Evolutionary conservation across 2,888 invertebrate genomes (phyloP).

Genomic region (Phortica okadai): DNA sequence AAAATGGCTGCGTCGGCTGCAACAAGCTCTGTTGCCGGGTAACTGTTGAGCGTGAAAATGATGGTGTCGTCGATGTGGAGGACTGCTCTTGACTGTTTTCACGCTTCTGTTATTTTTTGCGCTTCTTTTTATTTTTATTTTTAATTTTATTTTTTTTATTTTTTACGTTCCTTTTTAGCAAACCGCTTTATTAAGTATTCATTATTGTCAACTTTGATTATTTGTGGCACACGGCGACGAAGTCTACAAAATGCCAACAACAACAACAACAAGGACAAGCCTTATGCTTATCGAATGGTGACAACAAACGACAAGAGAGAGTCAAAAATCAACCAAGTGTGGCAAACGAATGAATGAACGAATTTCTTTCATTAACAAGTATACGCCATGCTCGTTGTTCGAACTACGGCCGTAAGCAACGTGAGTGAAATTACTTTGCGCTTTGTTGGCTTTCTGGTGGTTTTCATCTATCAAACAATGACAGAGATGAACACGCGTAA

Average conservation of each 20-base stretch:
- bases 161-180: slow-evolving; percentile 32
- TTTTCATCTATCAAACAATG: slow-evolving; percentile 19
- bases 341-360: background rate
- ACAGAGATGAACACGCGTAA: background rate
- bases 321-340: slow-evolving; percentile 16
- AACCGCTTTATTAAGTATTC: slow-evolving; percentile 66
- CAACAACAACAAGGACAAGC: background rate
- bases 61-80: background rate
- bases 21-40: background rate
- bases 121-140: no score
- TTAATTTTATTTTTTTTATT: no score
- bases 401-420: background rate
- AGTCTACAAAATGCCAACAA: background rate
- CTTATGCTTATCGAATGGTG: background rate
- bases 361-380: no score
- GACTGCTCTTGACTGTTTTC: background rate
- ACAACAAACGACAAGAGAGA: background rate
- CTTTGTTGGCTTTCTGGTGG: slow-evolving; percentile 17
- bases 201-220: slow-evolving; percentile 62
- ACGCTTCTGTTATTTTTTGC: background rate
- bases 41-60: background rate
- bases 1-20: background rate
- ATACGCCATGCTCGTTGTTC: background rate
- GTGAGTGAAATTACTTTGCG: slow-evolving; percentile 31
- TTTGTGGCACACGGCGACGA: background rate